Base-by-base conservation (phyloP, 2,797 vertebrate species). In the Arvicola amphibius region DNA sequence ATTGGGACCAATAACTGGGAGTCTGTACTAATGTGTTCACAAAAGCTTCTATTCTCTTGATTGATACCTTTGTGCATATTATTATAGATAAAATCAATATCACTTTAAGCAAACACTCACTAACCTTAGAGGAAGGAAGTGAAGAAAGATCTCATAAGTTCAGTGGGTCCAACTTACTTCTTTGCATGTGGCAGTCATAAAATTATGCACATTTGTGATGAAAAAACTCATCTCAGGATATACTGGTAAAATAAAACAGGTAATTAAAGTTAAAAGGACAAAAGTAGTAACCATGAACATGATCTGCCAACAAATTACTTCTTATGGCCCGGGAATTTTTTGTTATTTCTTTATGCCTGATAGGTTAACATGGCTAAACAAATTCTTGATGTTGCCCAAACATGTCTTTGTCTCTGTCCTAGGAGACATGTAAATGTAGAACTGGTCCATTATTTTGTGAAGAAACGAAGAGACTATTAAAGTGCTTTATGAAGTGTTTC, bases 201-300 rank as follows among this genome's bases (percentile, higher is more conserved):
- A 96, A 93, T 80, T 46, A 92, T 77, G 53, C 53, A 34, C 61
- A 84, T 79, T 96, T 84, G 67, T 78, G 32, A 95, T 91, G 77
- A 93, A 95, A 95, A 96, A 95, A 25, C 74, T 98, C 81, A 96
- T 77, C 59, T 87, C 63, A 69, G n/a, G 93, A 71, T 32, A 69
- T 88, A 88, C 96, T 69, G 56, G 89, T 81, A 95, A 91, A 97
- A 92, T 86, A 69, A 96, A 96, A 96, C 74, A 96, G 84, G 83
- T 97, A 94, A 95, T 97, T 97, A 96, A 96, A 96, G 89, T 95
- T 96, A 96, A 95, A 91, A 91, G 95, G 94, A 97, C 76, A 96
- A 92, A 97, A 94, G 40, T 59, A 80, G 53, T 88, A 88, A 94
- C 97, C 95, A 97, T 90, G 77, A 86, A 86, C 69, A 92, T 59